phyloP scores from a whole-genome alignment of 1,140 invertebrate genomes.

The Aphelinus certus region DNA sequence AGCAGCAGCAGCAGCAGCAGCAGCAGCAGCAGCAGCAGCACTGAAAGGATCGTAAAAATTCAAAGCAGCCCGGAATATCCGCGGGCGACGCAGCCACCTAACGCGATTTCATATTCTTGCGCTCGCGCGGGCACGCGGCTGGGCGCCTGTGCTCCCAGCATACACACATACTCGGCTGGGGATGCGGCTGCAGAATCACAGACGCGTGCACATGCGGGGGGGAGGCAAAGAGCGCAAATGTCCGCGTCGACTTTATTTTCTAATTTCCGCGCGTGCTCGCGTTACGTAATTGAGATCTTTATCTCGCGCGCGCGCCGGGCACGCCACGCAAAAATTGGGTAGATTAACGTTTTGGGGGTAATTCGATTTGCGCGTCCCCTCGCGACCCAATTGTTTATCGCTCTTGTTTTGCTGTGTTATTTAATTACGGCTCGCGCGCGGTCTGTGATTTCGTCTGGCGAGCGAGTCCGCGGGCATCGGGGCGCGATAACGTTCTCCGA shows the following conservation, averaged over 20 bases:
- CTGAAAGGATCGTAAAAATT: conserved; percentile 29
- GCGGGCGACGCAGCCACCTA: neutral
- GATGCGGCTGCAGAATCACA: neutral
- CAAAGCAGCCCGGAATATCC: conserved; percentile 12
- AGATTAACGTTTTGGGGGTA: no score
- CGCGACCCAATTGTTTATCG: no score
- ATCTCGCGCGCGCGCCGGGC: no score
- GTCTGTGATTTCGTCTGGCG: neutral
- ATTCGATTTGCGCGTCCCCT: no score
- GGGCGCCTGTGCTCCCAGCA: no score
- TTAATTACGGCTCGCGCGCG: neutral
- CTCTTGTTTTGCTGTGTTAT: neutral
- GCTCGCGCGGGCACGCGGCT: neutral
- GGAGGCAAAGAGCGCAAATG: conserved; percentile 9
- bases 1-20: neutral
- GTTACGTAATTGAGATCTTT: neutral
- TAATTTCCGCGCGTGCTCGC: neutral
- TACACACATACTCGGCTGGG: no score
- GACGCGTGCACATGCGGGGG: neutral
- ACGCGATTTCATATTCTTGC: neutral
- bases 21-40: neutral
- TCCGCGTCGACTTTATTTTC: conserved; percentile 1
- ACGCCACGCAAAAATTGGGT: no score
- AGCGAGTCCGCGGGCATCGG: neutral
- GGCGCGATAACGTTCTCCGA: neutral